phyloP scores from a whole-genome alignment of 2,888 invertebrate genomes.

The Apamea epomidion region DNA sequence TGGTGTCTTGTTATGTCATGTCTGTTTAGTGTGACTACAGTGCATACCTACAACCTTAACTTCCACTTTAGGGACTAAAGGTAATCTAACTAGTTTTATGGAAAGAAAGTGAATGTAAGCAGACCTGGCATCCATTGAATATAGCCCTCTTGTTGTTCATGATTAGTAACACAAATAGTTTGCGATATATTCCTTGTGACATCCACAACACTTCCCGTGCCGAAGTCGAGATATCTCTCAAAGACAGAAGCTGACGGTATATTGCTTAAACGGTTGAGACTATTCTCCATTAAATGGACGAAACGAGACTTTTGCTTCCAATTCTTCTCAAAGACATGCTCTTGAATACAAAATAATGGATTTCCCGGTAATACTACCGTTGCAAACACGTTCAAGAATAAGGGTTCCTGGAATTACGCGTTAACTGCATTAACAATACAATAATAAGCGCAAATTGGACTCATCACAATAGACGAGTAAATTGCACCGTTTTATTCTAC shows the following conservation, averaged over 20 bases:
- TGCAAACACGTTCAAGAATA: slow-evolving; percentile 81
- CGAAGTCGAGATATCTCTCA: slow-evolving; percentile 85
- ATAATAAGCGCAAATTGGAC: slow-evolving; percentile 43
- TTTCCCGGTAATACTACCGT: slow-evolving; percentile 80
- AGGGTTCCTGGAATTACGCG: slow-evolving; percentile 78
- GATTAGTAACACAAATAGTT: slow-evolving; percentile 86
- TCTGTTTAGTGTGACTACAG: background rate
- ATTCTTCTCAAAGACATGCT: slow-evolving; percentile 80
- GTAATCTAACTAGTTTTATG: slow-evolving; percentile 1
- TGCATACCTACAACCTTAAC: background rate
- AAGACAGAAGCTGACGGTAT: slow-evolving; percentile 85
- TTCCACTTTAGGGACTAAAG: slow-evolving; percentile 6
- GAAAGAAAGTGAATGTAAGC: slow-evolving; percentile 16
- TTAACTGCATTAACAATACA: slow-evolving; percentile 34
- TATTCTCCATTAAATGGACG: slow-evolving; percentile 86
- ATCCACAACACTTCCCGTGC: slow-evolving; percentile 80
- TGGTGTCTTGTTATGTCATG: background rate
- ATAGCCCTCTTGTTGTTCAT: slow-evolving; percentile 82
- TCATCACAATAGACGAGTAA: slow-evolving; percentile 24
- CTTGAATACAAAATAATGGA: slow-evolving; percentile 76
- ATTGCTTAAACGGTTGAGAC: slow-evolving; percentile 79
- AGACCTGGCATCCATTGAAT: slow-evolving; percentile 87
- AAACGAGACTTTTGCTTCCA: slow-evolving; percentile 78
- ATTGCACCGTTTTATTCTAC: slow-evolving; percentile 46
- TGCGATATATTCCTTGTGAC: slow-evolving; percentile 85